phyloP scores from a whole-genome alignment of 1,140 invertebrate genomes.

The Neodiprion pinetum region DNA sequence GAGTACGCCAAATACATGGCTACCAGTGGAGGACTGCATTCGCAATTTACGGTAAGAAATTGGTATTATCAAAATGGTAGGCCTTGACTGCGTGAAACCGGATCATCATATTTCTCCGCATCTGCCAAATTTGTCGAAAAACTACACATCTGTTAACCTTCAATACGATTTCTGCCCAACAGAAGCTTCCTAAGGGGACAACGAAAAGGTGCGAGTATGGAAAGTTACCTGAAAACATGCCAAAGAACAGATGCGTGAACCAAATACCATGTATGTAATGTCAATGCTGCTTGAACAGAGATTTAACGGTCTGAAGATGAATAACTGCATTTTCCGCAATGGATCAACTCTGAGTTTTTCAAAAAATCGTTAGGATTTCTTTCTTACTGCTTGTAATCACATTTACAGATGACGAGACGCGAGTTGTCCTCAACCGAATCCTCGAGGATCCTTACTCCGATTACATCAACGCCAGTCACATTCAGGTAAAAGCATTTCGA shows the following conservation, averaged over 20 bases:
- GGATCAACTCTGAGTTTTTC: no score
- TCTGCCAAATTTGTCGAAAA: no score
- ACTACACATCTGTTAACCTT: no score
- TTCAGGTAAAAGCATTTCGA: conserved; percentile 67
- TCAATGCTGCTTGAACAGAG: no score
- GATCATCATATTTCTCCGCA: no score
- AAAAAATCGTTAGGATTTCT: no score
- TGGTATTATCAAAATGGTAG: no score
- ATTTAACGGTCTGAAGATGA: no score
- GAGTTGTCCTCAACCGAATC: conserved; percentile 70
- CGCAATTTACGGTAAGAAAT: conserved; percentile 38
- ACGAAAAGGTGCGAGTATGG: conserved; percentile 62
- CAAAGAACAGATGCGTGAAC: conserved; percentile 61
- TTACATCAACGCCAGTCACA: conserved; percentile 98
- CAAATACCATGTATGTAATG: conserved; percentile 33
- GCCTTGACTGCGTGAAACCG: no score
- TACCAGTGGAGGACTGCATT: conserved; percentile 32
- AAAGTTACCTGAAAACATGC: conserved; percentile 64
- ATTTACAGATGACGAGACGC: conserved; percentile 70
- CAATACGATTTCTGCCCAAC: no score
- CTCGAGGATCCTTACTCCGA: conserved; percentile 71
- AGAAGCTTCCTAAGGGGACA: conserved; percentile 24
- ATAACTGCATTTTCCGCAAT: no score
- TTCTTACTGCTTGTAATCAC: background rate
- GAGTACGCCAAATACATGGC: conserved; percentile 39